Evolutionary conservation across 2,797 vertebrate species (phyloP), one percentile per base, ranked within the genome.

Genomic region (Erethizon dorsatum): DNA sequence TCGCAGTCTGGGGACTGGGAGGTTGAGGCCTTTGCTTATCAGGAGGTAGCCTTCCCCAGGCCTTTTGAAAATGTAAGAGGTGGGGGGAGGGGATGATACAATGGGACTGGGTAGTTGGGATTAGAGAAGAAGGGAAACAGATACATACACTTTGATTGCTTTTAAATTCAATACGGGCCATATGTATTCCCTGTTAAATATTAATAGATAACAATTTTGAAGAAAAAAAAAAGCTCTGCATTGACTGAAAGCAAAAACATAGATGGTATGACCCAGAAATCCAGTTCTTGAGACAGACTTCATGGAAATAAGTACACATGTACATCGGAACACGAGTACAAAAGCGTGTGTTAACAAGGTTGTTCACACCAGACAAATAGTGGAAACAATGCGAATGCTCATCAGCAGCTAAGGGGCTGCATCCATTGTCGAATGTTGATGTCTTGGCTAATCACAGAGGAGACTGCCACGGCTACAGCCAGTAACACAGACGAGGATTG

Each of bases 121-220:
- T 89, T 41, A 94, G 47, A 56, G 37, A 75, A 75, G 86, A 33
- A 92, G 41, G 67, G 50, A 83, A 78, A 73, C 61, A 91, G n/a
- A 88, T 67, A 41, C 2, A 56, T 33, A 15, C 18, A 31, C 11
- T 73, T 77, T 61, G 47, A 73, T 87, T 54, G 50, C 41, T 77
- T 85, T 85, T 22, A 50, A 41, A 84, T 56, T 67, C 57, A 61
- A 45, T 28, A 24, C 12, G 50, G 13, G 31, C 50, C 61, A 56
- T 17, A 9, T 37, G 73, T 20, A 63, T 63, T 90, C 47, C 18
- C 71, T 79, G 45, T 63, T 80, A 90, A 89, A 86, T 78, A 65
- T 92, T 59, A 79, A 56, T 37, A 57, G 52, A 50, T 33, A n/a
- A 79, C 17, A 92, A 2, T 87, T 90, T 92, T 90, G 63, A 17